Base-by-base conservation (phyloP, 2,888 invertebrate species). In the Agrilus mali region DNA sequence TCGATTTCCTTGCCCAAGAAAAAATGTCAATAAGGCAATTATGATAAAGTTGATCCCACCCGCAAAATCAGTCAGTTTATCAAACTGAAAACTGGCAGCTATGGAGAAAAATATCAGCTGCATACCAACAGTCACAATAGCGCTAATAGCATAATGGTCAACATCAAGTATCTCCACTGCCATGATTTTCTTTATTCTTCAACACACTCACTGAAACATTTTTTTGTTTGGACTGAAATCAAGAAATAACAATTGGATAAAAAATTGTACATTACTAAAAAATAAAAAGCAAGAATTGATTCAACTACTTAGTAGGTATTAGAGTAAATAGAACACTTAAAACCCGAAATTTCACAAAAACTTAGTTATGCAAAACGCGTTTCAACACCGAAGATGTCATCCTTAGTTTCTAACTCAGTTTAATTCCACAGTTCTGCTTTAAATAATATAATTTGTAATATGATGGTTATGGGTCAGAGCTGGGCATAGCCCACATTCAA, bases 21-120 rank as follows among this genome's bases (percentile, higher is more conserved):
- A 82, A 68, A 93, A 89, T 22, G 92, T 92, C 36, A 92, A 70
- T 47, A 93, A 65, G 7, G 92, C 89, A 52, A 93, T 75, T 42
- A 90, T 84, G 52, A 92, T 86, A 65, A 94, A 94, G 69, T 93
- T 93, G 43, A 86, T 84, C 44, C 93, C 93, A 7, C 93, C 90
- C 47, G 92, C 92, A 69, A 93, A 89, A 66, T 94, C 93, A 1
- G 92, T 88, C 44, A 93, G 73, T 69, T 92, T 90, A 64, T 93
- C 92, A 69, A 86, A 80, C 65, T 90, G 86, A 55, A 87, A 85
- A 43, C 82, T 75, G 5, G 88, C 85, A 35, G 90, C 90, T 53
- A 93, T 78, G 33, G 82, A 73, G 68, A 93, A 93, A 69, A 92
- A 93, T 41, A 87, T 72, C 42, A 92, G 72, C 69, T 93, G 93